phyloP scores from a whole-genome alignment of 2,888 invertebrate species.

The Micropterix aruncella region DNA sequence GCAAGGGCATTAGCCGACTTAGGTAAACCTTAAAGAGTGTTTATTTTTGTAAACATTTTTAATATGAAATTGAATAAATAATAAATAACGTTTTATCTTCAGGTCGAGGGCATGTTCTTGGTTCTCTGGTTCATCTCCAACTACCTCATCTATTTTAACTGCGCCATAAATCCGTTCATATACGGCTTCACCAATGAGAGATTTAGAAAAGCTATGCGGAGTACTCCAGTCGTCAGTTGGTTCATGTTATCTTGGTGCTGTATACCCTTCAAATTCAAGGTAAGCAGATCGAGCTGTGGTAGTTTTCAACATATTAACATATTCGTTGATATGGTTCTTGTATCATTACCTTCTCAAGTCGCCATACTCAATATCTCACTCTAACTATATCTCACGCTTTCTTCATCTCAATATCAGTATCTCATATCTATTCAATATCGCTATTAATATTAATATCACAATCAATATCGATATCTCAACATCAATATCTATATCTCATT shows the following conservation, averaged over 20 bases:
- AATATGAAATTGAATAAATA: conserved; percentile 2
- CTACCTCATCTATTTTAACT: conserved; percentile 54
- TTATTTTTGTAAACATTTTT: too few relatives aligned
- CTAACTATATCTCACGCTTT: too few relatives aligned
- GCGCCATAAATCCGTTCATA: conserved; percentile 63
- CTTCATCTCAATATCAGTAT: too few relatives aligned
- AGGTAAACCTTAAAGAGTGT: background rate
- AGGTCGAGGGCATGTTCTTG: conserved; percentile 42
- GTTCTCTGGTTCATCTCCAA: conserved; percentile 54
- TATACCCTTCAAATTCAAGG: conserved; percentile 12
- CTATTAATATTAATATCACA: too few relatives aligned
- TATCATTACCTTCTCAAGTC: too few relatives aligned
- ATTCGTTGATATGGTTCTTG: too few relatives aligned
- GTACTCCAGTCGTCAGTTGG: conserved; percentile 33
- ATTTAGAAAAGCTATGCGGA: conserved; percentile 50
- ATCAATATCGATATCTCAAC: too few relatives aligned
- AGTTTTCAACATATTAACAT: too few relatives aligned
- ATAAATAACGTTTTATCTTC: conserved; percentile 13
- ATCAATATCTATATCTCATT: too few relatives aligned
- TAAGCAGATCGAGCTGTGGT: too few relatives aligned
- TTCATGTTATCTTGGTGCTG: conserved; percentile 33
- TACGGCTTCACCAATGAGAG: conserved; percentile 62
- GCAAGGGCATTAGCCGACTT: conserved; percentile 9
- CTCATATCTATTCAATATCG: too few relatives aligned
- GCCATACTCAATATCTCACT: too few relatives aligned